Evolutionary conservation across 2,113 vertebrate species (phyloP), one percentile per base, ranked within the genome.

Genomic region (Trematocara nigrifrons): DNA sequence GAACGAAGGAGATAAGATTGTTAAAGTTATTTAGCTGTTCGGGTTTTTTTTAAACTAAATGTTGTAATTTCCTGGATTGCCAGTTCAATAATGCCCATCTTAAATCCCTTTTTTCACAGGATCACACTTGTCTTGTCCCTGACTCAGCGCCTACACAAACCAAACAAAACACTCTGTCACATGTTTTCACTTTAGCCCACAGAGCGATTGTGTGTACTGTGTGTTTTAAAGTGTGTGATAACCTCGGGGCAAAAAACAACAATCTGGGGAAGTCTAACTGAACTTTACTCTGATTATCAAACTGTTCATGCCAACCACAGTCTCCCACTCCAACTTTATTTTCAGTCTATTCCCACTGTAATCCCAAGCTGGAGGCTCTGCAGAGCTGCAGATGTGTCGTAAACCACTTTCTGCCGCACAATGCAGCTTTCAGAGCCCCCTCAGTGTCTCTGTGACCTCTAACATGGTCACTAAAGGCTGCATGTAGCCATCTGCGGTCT

Each of bases 211-310:
- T 95, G 81, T 86, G 57, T 81, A 74, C 86, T 51, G 71, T 77
- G 82, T 77, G 40, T 42, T 22, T 64, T 20, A 10, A 33, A 45
- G 80, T 40, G 54, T 79, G 26, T 74, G 51, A 26, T 89, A 26
- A 69, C 57, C 59, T 53, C 33, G 3, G 33, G 86, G 45, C 20
- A 89, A 80, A 79, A 79, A 56, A 76, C 76, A 87, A 82, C 83
- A 74, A 79, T 74, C 81, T 57, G 35, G 20, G 47, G 29, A 40
- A 66, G 16, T 57, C 29, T 80, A 12, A 51, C 57, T 89, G 84
- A 91, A 86, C 87, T 87, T 87, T 90, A 74, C 82, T 78, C 87
- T 66, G 54, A 54, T 84, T 66, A 79, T 85, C 45, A 76, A 51
- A 76, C 82, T 59, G 40, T 59, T 54, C 51, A 31, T 15, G 15